phyloP scores from a whole-genome alignment of 2,113 vertebrate species.

The Sylvicapra grimmia region DNA sequence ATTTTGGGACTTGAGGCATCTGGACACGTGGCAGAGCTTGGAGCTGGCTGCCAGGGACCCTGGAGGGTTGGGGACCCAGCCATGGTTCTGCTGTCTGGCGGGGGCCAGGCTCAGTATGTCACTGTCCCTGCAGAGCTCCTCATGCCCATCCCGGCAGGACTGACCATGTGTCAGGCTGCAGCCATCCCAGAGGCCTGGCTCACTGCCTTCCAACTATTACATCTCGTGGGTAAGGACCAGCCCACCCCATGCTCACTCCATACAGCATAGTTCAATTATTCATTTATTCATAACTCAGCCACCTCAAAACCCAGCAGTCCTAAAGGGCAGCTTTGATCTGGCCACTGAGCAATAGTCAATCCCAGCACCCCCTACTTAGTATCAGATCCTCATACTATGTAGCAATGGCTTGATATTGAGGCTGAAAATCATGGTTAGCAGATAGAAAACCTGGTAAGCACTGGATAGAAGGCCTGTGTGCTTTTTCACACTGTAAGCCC shows the following conservation, averaged over 20 bases:
- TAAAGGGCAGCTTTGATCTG: not conserved
- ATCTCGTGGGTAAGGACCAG: constrained; percentile 80
- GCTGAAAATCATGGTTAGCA: not conserved
- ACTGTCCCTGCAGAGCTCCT: constrained; percentile 81
- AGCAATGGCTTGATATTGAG: not conserved
- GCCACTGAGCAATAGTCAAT: not conserved
- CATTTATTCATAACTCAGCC: not conserved
- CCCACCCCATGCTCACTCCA: not conserved
- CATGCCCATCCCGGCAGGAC: constrained; percentile 79
- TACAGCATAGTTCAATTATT: not conserved
- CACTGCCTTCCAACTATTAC: constrained; percentile 88
- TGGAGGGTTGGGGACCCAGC: constrained; percentile 80
- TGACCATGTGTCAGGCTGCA: constrained; percentile 83
- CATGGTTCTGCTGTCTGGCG: constrained; percentile 87
- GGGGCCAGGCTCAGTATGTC: constrained; percentile 88
- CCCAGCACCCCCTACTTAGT: not conserved
- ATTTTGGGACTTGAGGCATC: constrained; percentile 89
- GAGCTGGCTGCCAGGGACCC: constrained; percentile 71
- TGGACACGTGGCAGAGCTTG: constrained; percentile 77
- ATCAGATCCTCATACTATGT: not conserved
- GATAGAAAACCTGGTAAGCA: not conserved
- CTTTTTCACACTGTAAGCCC: not conserved
- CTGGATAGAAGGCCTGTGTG: not conserved
- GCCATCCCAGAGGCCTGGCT: constrained; percentile 90
- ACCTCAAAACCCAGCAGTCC: not conserved